Base-by-base conservation (phyloP, 2,888 invertebrate species). In the Formica aserva region DNA sequence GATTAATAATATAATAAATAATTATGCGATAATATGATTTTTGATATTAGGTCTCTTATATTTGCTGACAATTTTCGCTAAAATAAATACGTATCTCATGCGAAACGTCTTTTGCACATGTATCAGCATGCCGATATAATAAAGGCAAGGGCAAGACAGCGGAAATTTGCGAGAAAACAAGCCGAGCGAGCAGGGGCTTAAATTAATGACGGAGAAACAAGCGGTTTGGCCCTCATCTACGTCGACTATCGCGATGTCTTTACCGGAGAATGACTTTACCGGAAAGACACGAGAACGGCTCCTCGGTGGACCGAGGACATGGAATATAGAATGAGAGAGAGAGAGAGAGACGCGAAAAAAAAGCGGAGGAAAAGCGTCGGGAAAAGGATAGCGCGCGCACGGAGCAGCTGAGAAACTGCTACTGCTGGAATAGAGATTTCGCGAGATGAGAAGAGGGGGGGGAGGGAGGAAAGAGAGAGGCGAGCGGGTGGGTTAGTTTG, bases 141-240 rank as follows among this genome's bases (percentile, higher is more conserved):
- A 32, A 18, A 18, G 65, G 35, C 35, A 65, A 76, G 11, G 41
- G 57, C 4, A 41, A 77, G 41, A 57, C 35, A 32, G 9, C 57
- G 55, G n/a, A 38, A 26, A 52, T 76, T 15, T 38, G 66, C 52
- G 26, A 52, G 52, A 26, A 35, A 48, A n/a, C 11, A 26, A 41
- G 2, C 15, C 22, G 45, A 2, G 60, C 15, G 32, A 2, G 60
- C 9, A 57, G 18, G 13, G 6, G 55, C 78, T 86, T 82, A 84
- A 85, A 88, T 88, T 57, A 82, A 89, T 83, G 84, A 71, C 48
- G 52, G 71, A 66, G 85, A 71, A 78, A 81, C 65, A 11, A 32
- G 55, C 48, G 3, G 55, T 41, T 55, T 65, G 80, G n/a, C 26
- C 26, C 65, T 76, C 69, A 74, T 77, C n/a, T 66, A 75, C 67